phyloP scores from a whole-genome alignment of 2,113 vertebrate species.

The Perca schrenkii region DNA sequence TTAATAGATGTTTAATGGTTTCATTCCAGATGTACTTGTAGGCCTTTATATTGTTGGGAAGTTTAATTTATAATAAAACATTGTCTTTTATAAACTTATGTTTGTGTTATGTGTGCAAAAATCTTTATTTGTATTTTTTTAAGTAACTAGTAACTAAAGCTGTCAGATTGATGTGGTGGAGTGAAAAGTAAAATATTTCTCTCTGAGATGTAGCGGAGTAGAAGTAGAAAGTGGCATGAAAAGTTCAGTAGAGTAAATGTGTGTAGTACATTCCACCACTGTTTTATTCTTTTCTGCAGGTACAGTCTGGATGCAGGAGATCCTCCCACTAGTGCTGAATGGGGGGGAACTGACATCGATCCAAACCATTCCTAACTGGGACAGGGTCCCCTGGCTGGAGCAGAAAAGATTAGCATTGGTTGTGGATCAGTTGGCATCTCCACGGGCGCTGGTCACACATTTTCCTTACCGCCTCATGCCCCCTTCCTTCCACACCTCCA shows the following conservation, averaged over 20 bases:
- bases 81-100: no score
- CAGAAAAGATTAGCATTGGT: slow-evolving; percentile 69
- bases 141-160: no score
- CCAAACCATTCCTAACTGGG: slow-evolving; percentile 87
- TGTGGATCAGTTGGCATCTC: slow-evolving; percentile 70
- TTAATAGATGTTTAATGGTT: no score
- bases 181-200: no score
- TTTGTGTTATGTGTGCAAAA: no score
- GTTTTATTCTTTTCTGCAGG: slow-evolving; percentile 65
- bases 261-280: not conserved
- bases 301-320: slow-evolving; percentile 93
- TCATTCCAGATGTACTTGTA: no score
- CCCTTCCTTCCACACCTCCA: slow-evolving; percentile 80
- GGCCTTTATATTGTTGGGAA: no score
- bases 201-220: no score
- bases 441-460: slow-evolving; percentile 87
- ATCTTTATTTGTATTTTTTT: no score
- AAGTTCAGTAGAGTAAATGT: no score
- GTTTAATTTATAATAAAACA: no score
- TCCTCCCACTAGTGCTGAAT: slow-evolving; percentile 87
- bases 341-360: slow-evolving; percentile 86
- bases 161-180: no score
- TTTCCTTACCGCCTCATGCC: slow-evolving; percentile 86
- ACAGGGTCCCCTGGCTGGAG: slow-evolving; percentile 90
- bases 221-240: not conserved